Base-by-base conservation (phyloP, 2,888 invertebrate genomes). In the Spodoptera picta region DNA sequence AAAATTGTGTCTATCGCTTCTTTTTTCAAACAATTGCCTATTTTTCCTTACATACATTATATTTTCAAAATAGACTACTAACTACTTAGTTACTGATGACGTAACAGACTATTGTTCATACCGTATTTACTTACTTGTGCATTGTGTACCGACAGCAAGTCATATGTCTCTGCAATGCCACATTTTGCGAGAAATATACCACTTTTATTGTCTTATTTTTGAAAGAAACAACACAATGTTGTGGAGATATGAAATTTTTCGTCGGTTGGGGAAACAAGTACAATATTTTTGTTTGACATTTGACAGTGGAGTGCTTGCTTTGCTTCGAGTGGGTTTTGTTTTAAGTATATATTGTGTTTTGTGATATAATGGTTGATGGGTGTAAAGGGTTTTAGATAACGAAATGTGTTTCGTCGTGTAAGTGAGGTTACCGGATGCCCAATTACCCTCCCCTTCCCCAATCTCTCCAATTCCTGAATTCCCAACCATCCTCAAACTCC, bases 61-160 rank as follows among this genome's bases (percentile, higher is more conserved):
- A n/a, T n/a, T n/a, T n/a, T n/a, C 59, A 52, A 63, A 69, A 55
- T 44, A 64, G 52, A 69, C 55, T 59, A 27, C 64, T 64, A 45
- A 6, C 1, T 59, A 55, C 48, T 46, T 49, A 47, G 52, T 50
- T 55, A 45, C 11, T 12, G 14, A 48, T 59, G 69, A 69, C 55
- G 69, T 69, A 50, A 69, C 55, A 23, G 6, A 50, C 42, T 49
- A 71, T 76, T 76, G 74, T 76, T 61, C 57, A 73, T 59, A 74
- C 64, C 53, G 49, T 51, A 60, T 52, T 49, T 71, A 71, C 71
- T 76, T 65, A 74, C 74, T 76, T 74, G 74, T 76, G 58, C 44
- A 36, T 36, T 36, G 36, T 36, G 51, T 46, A 65, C 64, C 64
- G 68, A 71, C 77, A 66, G 61, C 24, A 7, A 10, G 43, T 68